Base-by-base conservation (phyloP, 2,797 vertebrate genomes). In the Mormyrus proboscirostris region DNA sequence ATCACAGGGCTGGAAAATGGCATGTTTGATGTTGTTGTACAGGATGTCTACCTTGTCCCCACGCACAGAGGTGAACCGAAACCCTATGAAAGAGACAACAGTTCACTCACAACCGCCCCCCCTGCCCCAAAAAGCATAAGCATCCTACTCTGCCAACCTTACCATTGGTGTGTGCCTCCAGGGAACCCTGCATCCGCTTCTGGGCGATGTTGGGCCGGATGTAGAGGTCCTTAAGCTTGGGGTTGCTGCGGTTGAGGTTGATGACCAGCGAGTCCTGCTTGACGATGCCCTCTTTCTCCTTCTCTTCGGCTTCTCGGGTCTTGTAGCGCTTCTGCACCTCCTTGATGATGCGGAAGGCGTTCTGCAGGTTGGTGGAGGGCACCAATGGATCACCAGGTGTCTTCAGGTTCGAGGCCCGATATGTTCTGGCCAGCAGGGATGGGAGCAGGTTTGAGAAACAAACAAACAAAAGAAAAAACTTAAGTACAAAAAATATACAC, bases 1-100 rank as follows among this genome's bases (percentile, higher is more conserved):
- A 44, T 99, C 98, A 10, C 98, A 99, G 0, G 98, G 98, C 92
- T 99, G 98, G 94, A 99, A 99, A 88, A 99, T 92, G 41, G 98
- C 97, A 88, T 99, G 98, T 25, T 99, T 99, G 94, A 99, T 99
- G 94, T 99, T 99, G 94, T 99, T 99, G 94, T 99, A 99, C 0
- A 99, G 95, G 91, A 99, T 99, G 95, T 99, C 98, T 79, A 99
- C 98, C 92, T 99, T 99, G 91, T 99, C 98, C 0, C 98, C 98
- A 0, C 98, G 95, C 9, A 99, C 98, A 0, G 98, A 99, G 0
- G 98, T 99, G 95, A 99, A 99, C 0, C 98, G 97, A 93, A 99
- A 99, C 8, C 98, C 98, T 99, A 47, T n/a, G 41, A 47, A 33
- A 47, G 22, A 82, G 41, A 38, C 16, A 19, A 82, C 76, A 44